Evolutionary conservation across 2,113 vertebrate species (phyloP).

Genomic region (Platichthys stellatus): DNA sequence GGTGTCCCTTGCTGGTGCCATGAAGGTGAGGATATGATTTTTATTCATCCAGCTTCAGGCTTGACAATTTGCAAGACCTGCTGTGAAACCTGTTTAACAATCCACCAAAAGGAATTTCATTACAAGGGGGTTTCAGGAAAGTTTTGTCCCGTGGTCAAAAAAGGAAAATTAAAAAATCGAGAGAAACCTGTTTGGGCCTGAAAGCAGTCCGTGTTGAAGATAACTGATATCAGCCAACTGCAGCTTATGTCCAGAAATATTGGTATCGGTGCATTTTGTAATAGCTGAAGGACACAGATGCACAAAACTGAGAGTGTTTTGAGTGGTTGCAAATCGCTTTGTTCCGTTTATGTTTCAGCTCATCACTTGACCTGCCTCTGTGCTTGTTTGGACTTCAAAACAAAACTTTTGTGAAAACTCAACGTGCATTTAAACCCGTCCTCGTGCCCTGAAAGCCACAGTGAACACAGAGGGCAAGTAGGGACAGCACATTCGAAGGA

Average conservation of each 20-base stretch:
- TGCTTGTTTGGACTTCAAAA: conserved; percentile 51
- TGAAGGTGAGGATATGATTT: conserved; percentile 2
- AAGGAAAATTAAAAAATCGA: background rate
- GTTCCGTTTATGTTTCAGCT: conserved; percentile 52
- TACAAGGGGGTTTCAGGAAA: background rate
- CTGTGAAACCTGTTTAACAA: background rate
- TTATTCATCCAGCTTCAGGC: background rate
- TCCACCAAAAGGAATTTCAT: background rate
- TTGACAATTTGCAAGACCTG: background rate
- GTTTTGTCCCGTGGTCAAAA: background rate
- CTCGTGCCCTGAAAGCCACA: background rate
- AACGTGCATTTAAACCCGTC: conserved; percentile 17
- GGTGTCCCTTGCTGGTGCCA: background rate
- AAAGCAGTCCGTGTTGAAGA: conserved; percentile 5
- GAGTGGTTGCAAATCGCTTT: conserved; percentile 48
- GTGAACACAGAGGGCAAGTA: conserved; percentile 41
- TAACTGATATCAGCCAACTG: conserved; percentile 11
- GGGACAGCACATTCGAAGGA: conserved; percentile 33
- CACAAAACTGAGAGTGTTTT: conserved; percentile 15
- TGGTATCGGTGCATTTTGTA: conserved; percentile 1
- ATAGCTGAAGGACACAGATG: conserved; percentile 20
- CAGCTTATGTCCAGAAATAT: conserved; percentile 16
- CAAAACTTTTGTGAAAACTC: conserved; percentile 33
- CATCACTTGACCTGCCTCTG: conserved; percentile 37
- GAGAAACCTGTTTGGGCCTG: background rate